Evolutionary conservation across 2,113 vertebrate genomes (phyloP).

Genomic region (Aptenodytes patagonicus): DNA sequence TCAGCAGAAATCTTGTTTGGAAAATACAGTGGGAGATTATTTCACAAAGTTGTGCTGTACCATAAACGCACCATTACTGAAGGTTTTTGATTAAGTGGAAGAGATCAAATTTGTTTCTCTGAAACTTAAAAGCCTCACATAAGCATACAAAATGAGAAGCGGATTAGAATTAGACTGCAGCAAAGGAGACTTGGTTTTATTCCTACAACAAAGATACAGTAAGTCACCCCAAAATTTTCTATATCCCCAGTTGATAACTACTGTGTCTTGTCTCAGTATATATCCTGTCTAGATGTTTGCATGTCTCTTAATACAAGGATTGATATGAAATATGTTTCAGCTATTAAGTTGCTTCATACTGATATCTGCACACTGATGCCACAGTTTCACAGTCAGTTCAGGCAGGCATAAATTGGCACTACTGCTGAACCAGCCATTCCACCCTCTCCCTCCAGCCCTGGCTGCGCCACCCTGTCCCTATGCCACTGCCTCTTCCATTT

Average conservation of each 20-base stretch:
- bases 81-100: conserved; percentile 37
- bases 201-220: background rate
- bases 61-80: conserved; percentile 33
- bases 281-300: background rate
- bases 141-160: background rate
- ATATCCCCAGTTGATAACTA: background rate
- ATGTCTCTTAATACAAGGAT: background rate
- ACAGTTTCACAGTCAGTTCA: background rate
- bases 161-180: background rate
- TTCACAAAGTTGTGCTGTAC: conserved; percentile 13
- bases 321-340: background rate
- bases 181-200: background rate
- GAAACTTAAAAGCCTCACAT: conserved; percentile 6
- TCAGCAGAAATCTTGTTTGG: conserved; percentile 63
- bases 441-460: background rate
- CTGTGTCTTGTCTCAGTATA: background rate
- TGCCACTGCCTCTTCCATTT: background rate
- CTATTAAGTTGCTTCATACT: background rate
- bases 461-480: background rate
- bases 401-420: background rate
- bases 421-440: background rate
- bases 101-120: conserved; percentile 10
- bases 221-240: background rate
- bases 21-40: conserved; percentile 51
- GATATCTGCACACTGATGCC: background rate